Conservation (phyloP, 2,888 invertebrate species). For the Fragum sueziense region DNA sequence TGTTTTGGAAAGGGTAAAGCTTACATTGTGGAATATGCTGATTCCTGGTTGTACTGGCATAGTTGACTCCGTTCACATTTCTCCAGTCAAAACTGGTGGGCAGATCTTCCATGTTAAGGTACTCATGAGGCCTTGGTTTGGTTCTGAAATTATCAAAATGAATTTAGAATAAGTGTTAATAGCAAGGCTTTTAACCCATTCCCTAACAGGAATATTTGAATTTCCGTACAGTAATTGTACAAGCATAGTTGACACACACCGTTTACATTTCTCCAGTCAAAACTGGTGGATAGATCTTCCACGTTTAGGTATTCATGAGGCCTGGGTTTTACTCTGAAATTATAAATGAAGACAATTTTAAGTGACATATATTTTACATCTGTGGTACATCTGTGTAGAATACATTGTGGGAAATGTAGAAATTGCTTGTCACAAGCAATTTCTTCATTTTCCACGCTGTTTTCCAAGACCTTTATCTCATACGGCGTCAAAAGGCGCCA, state of each 20-base stretch:
- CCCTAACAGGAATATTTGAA: background rate
- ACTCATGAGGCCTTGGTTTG: constrained; percentile 62
- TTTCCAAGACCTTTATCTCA: too few species aligned
- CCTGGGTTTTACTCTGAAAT: constrained; percentile 58
- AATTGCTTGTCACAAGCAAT: background rate
- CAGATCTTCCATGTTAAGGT: constrained; percentile 45
- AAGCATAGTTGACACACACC: constrained; percentile 83
- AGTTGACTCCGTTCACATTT: constrained; percentile 82
- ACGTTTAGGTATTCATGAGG: constrained; percentile 60
- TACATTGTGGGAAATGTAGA: background rate
- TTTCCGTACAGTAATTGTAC: constrained; percentile 77
- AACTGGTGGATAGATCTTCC: constrained; percentile 75
- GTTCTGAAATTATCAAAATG: constrained; percentile 42
- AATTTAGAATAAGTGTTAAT: too few species aligned
- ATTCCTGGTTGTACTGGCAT: constrained; percentile 82
- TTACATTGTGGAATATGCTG: constrained; percentile 84
- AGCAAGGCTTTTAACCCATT: background rate
- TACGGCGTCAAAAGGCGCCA: too few species aligned
- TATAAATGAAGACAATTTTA: too few species aligned
- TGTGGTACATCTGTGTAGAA: too few species aligned
- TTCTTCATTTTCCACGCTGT: background rate
- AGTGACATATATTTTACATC: too few species aligned
- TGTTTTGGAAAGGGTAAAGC: too few species aligned
- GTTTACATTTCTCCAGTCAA: constrained; percentile 83
- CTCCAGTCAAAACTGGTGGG: constrained; percentile 83